A percentile compares a stretch with the other conserved stretches of the same genome.
Evolutionary conservation across 2,113 vertebrate genomes (phyloP).

Genomic region (Microtus montanus): DNA sequence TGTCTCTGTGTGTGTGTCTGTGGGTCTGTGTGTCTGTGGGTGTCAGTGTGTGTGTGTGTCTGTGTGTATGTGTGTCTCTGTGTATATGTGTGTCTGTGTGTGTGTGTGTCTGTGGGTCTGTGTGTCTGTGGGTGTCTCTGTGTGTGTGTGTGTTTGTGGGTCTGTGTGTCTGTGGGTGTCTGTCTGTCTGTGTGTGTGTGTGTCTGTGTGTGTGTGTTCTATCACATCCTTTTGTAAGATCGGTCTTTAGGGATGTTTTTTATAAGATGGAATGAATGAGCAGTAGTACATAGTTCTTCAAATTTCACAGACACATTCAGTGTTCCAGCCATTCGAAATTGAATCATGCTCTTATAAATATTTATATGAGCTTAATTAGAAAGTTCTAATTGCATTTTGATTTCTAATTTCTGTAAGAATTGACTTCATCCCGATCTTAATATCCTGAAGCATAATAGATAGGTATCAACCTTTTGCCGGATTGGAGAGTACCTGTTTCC

Average conservation of each 20-base stretch:
- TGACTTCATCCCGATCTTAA: conserved; percentile 46
- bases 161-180: too few relatives aligned
- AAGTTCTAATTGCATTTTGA: conserved; percentile 67
- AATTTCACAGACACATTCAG: conserved; percentile 55
- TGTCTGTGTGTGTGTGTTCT: neutral
- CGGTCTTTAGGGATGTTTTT: neutral
- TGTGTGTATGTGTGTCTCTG: fast-evolving
- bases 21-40: too few relatives aligned
- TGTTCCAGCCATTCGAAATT: conserved; percentile 47
- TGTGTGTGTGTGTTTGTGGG: fast-evolving
- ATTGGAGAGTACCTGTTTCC: conserved; percentile 36
- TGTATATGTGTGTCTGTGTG: fast-evolving
- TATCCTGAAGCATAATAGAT: conserved; percentile 58
- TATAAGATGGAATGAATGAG: neutral
- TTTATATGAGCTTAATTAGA: conserved; percentile 70
- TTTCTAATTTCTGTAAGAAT: conserved; percentile 73
- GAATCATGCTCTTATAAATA: conserved; percentile 68
- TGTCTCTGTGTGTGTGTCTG: neutral
- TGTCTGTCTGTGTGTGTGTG: fast-evolving
- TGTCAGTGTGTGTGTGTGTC: fast-evolving
- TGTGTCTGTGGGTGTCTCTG: neutral
- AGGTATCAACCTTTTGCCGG: conserved; percentile 26
- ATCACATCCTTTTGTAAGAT: neutral
- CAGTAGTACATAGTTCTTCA: neutral
- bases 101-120: fast-evolving